These are phyloP conservation scores for Leptinotarsa juncta DNA, from an alignment of 2,888 invertebrate genomes.

Conservation along the genomic window DNA sequence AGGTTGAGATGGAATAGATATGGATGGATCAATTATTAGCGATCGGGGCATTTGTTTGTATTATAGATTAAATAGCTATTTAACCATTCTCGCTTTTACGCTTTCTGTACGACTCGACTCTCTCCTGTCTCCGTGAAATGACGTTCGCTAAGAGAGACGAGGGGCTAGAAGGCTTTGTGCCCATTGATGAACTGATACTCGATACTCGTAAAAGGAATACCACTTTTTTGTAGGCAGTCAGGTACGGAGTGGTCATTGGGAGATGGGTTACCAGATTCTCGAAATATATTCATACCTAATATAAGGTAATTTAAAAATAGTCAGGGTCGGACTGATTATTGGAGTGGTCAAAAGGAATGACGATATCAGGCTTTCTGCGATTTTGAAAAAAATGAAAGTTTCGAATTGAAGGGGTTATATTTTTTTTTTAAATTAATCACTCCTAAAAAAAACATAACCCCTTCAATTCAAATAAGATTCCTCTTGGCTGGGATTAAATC, in stretches of 20 bases:
- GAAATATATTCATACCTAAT: no score
- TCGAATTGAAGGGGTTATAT: no score
- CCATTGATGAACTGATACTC: constrained; percentile 4
- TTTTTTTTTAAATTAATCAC: no score
- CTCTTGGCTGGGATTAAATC: no score
- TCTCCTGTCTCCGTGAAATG: constrained; percentile 5
- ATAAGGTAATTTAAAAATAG: no score
- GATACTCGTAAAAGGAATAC: background rate
- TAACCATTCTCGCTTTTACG: constrained; percentile 8
- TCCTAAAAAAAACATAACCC: no score
- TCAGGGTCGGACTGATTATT: no score
- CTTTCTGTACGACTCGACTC: background rate
- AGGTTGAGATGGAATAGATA: background rate
- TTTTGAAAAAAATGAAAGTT: no score
- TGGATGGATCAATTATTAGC: no score
- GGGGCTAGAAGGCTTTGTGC: constrained; percentile 2
- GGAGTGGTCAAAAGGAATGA: no score
- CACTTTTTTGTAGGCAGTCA: background rate
- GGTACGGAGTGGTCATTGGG: background rate
- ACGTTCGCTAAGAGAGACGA: background rate
- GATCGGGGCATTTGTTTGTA: background rate
- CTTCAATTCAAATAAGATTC: no score
- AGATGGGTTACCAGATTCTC: background rate
- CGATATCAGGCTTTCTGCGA: no score
- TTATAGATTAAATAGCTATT: background rate